Evolutionary conservation across 2,797 vertebrate genomes (phyloP).

Genomic region (Myiotriccus ornatus): DNA sequence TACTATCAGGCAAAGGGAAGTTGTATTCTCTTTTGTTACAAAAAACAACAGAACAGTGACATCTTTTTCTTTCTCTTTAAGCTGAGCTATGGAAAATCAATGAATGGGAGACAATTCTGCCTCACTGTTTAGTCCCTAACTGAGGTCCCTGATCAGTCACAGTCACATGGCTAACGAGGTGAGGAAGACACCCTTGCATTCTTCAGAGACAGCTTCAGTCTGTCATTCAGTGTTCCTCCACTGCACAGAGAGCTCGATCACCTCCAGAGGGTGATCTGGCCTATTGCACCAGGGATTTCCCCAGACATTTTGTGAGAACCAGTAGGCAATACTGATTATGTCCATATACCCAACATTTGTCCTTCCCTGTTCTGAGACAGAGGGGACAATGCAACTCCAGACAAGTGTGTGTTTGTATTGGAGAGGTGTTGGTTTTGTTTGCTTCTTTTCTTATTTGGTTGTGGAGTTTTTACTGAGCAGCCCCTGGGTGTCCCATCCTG

Average conservation of each 20-base stretch:
- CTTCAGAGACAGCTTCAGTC: neutral
- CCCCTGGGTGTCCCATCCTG: accelerated
- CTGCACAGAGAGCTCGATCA: neutral
- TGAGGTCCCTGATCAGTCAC: neutral
- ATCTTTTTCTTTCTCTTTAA: neutral
- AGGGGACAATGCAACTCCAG: neutral
- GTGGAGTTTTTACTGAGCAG: neutral
- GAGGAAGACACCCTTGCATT: neutral
- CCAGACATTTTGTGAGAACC: neutral
- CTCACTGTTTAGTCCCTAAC: neutral
- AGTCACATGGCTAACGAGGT: neutral
- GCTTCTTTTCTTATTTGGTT: neutral
- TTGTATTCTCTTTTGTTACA: neutral
- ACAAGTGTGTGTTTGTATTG: neutral
- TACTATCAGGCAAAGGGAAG: neutral
- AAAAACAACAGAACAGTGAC: neutral
- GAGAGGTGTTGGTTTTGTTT: neutral
- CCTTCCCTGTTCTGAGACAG: neutral
- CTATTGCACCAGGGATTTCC: neutral
- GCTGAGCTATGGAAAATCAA: neutral
- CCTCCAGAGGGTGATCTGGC: neutral
- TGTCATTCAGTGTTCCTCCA: neutral
- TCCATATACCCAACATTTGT: neutral
- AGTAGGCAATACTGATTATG: neutral
- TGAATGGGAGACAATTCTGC: neutral